Conservation (phyloP, 2,797 vertebrate species). For the Knipowitschia caucasica region DNA sequence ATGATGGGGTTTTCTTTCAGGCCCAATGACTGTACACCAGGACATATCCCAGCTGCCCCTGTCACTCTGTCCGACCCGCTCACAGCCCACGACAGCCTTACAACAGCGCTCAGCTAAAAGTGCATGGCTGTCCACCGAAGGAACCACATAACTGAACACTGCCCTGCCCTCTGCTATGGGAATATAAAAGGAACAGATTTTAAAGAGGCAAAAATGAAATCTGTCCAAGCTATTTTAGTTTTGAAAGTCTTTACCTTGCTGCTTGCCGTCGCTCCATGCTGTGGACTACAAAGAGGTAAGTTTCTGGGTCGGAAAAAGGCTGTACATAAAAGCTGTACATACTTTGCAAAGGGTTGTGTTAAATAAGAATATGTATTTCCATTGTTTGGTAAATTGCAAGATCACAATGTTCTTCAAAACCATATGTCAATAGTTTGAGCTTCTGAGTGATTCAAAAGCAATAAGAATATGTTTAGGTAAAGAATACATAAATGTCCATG, state of each 20-base stretch:
- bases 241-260: slow-evolving; percentile 28
- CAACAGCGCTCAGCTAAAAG: slow-evolving; percentile 24
- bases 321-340: too few relatives aligned
- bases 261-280: slow-evolving; percentile 31
- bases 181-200: slow-evolving; percentile 13
- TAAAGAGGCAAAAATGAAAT: slow-evolving; percentile 37
- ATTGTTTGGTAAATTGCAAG: too few relatives aligned
- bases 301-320: too few relatives aligned
- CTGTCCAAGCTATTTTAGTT: slow-evolving; percentile 9
- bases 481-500: too few relatives aligned
- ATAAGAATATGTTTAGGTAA: too few relatives aligned
- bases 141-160: slow-evolving; percentile 18
- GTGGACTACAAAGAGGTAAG: slow-evolving; percentile 59
- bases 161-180: slow-evolving; percentile 24
- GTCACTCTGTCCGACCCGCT: slow-evolving; percentile 64
- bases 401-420: too few relatives aligned
- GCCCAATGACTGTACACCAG: slow-evolving; percentile 72
- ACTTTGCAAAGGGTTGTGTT: too few relatives aligned
- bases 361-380: too few relatives aligned
- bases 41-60: slow-evolving; percentile 81
- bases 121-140: slow-evolving; percentile 42
- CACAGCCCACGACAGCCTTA: slow-evolving; percentile 21
- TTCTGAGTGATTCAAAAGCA: too few relatives aligned
- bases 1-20: slow-evolving; percentile 32
- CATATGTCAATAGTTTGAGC: too few relatives aligned